Evolutionary conservation across 2,888 invertebrate genomes (phyloP).

Genomic region (Chironomus tentans): DNA sequence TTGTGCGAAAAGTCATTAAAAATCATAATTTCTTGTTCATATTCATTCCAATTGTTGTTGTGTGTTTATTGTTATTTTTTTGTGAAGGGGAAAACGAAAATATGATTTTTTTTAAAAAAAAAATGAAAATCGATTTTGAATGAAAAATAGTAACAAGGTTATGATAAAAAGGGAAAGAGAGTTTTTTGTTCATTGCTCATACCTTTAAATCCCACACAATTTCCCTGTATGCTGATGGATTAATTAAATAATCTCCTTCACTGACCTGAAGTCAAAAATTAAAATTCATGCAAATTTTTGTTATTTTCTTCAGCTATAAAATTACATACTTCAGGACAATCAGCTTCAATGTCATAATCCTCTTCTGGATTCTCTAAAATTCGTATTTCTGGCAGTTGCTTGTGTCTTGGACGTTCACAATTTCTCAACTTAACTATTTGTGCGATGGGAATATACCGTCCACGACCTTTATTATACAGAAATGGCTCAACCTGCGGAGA

Average conservation of each 20-base stretch:
- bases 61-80: slow-evolving; percentile 30
- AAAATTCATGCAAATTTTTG: not conserved
- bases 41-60: slow-evolving; percentile 33
- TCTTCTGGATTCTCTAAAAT: slow-evolving; percentile 77
- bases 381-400: slow-evolving; percentile 65
- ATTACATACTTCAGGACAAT: slow-evolving; percentile 52
- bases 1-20: slow-evolving; percentile 33
- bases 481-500: slow-evolving; percentile 63
- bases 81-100: not conserved
- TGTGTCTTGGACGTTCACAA: slow-evolving; percentile 71
- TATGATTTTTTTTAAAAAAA: not conserved
- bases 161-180: not conserved
- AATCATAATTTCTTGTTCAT: not conserved
- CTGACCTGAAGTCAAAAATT: slow-evolving; percentile 32
- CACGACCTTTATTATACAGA: slow-evolving; percentile 87
- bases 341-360: slow-evolving; percentile 73
- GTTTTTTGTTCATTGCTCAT: slow-evolving; percentile 29
- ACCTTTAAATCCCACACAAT: slow-evolving; percentile 84
- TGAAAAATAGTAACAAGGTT: not conserved
- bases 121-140: slow-evolving; percentile 6
- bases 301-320: not conserved
- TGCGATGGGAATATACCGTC: slow-evolving; percentile 81
- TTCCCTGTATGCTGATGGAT: slow-evolving; percentile 66
- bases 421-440: slow-evolving; percentile 80
- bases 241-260: slow-evolving; percentile 51